Evolutionary conservation across 2,113 vertebrate genomes (phyloP), one percentile per base, ranked within the genome.

Genomic region (Labrus mixtus): DNA sequence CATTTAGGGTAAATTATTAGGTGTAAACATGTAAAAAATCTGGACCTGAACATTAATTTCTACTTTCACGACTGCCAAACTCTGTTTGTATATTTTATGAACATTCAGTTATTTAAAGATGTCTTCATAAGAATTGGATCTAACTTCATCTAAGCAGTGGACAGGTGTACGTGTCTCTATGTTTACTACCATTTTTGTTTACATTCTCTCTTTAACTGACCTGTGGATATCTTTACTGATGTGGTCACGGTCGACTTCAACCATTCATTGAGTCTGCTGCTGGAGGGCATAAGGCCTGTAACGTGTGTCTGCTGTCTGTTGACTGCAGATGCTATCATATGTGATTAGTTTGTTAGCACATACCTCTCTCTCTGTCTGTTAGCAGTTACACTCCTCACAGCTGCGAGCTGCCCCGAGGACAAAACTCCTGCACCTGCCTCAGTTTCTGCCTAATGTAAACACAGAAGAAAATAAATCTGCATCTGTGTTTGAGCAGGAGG

Each of bases 371-470:
- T 63, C 69, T 58, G 60, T 75, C 58, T 76, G 66, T 80, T 25
- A 86, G 76, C 86, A 61, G 91, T 89, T 90, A 64, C 19, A 58
- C 73, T 62, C 13, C 19, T 64, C 61, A 78, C 83, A 68, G 83
- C 63, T 79, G 39, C 68, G n/a, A 72, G 66, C 56, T 67, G 76
- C 68, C 83, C 85, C 8, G 59, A 78, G 84, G 78, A 66, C 64
- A 62, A 77, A 84, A 73, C 29, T n/a, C 70, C 79, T 66, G 76
- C 90, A 92, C 91, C 92, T 94, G 93, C 88, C 76, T 60, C 61
- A 79, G 80, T 89, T 61, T 89, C 72, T 84, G 66, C 73, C n/a
- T n/a, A 81, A 53, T 75, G 72, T 83, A 90, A 92, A 92, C 89
- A 90, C 56, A 17, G 19, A 23, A 22, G 29, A 68, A 48, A 54